Conservation (phyloP, 2,113 vertebrate species). For the Macquaria ambigua region DNA sequence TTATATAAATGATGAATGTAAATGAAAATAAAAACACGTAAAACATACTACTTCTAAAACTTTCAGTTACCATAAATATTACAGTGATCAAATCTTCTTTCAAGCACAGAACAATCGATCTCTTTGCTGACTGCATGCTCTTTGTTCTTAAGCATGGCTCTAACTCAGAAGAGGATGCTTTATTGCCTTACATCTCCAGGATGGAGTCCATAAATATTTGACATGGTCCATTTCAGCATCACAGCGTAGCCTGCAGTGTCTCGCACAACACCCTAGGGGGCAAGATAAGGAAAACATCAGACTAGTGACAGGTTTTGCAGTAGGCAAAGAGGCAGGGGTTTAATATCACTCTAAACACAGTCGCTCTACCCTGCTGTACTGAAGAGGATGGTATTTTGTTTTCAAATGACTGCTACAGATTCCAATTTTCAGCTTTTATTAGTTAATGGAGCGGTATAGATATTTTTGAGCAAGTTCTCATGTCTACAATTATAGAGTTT, state of each 20-base stretch:
- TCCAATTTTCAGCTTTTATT: neutral
- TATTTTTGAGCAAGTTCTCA: neutral
- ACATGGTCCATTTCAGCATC: slow-evolving; percentile 98
- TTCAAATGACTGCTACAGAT: neutral
- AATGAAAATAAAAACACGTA: neutral
- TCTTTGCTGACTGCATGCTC: neutral
- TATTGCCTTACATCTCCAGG: slow-evolving; percentile 91
- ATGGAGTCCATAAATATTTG: slow-evolving; percentile 91
- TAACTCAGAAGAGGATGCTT: slow-evolving; percentile 41
- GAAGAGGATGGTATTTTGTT: neutral
- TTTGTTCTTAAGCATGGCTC: slow-evolving; percentile 26
- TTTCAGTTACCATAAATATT: slow-evolving; percentile 1
- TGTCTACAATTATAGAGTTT: slow-evolving; percentile 9
- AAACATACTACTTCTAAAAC: neutral
- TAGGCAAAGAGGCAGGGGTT: slow-evolving; percentile 1
- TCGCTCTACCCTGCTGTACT: neutral
- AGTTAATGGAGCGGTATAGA: slow-evolving; percentile 3
- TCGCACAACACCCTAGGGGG: slow-evolving; percentile 90
- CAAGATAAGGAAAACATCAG: slow-evolving; percentile 58
- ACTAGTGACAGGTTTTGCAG: slow-evolving; percentile 24
- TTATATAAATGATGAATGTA: neutral
- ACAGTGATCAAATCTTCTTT: slow-evolving; percentile 10
- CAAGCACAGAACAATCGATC: neutral
- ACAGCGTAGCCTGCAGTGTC: slow-evolving; percentile 96
- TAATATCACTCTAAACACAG: slow-evolving; percentile 38